Evolutionary conservation across 2,797 vertebrate genomes (phyloP), one percentile per base, ranked within the genome.

Genomic region (Forpus xanthops): DNA sequence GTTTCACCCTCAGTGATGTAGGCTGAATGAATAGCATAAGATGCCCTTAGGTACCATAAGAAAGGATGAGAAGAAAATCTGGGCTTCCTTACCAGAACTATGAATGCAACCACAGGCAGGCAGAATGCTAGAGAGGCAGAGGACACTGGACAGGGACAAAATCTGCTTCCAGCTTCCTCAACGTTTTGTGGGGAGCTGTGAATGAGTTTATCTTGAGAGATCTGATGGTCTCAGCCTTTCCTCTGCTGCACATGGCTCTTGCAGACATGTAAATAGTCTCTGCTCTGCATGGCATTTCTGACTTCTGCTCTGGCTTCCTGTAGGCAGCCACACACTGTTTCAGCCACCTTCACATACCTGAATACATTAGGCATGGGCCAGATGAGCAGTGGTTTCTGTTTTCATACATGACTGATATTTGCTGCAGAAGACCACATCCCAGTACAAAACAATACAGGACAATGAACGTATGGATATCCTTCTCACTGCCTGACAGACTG

Each of bases 231-330:
- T 70, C 89, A 81, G 70, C 7, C 58, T 72, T 56, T 80, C 56
- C 2, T 53, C 25, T 85, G 67, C 23, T 0, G 1, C 49, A 47
- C 0, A 0, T 8, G 30, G 9, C 15, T 85, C 65, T 78, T 20
- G 27, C 62, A 87, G 62, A 56, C 58, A 77, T 5, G 20, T 42
- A 94, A 82, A 77, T 31, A 68, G n/a, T 49, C 50, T 62, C 47
- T 74, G 62, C 31, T 62, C 65, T 62, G 31, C 42, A 12, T 47
- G 30, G 65, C 55, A 25, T 39, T 95, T 94, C 58, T 77, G 65
- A 61, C 52, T 80, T 76, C 58, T 93, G 81, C 52, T 87, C 71
- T 90, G 71, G 25, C 66, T 90, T 94, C 74, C 86, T 76, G 78
- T 31, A 94, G 42, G 81, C 44, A 74, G 49, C 42, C 88, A 61